A percentile compares a stretch with the other conserved stretches of the same genome.
These are phyloP conservation scores for Clarias magur DNA, from an alignment of 2,113 vertebrate species.

Conservation along the genomic window DNA sequence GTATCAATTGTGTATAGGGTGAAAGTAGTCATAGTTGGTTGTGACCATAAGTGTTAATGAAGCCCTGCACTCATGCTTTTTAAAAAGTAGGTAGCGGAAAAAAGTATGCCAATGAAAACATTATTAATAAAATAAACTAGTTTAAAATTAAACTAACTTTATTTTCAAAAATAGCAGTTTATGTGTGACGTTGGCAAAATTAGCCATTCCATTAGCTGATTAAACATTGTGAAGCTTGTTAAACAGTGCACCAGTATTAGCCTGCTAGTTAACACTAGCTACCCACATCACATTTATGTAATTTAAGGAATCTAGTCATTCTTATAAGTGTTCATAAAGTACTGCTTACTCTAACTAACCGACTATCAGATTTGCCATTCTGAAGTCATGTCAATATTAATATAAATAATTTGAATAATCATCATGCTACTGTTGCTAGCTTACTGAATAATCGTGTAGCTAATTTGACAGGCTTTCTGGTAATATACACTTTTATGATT, in stretches of 20 bases:
- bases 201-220: background rate
- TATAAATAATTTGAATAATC: background rate
- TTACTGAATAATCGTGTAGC: background rate
- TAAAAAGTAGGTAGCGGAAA: too few relatives aligned
- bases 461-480: background rate
- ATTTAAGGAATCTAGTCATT: background rate
- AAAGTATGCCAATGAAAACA: background rate
- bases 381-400: background rate
- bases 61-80: background rate
- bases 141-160: too few relatives aligned
- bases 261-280: background rate
- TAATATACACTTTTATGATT: background rate
- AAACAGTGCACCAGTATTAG: background rate
- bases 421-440: background rate
- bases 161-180: background rate
- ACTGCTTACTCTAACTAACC: background rate
- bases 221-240: too few relatives aligned
- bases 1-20: too few relatives aligned
- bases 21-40: too few relatives aligned
- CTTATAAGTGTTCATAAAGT: background rate
- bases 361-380: background rate
- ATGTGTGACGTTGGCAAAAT: background rate
- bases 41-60: background rate
- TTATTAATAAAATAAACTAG: too few relatives aligned
- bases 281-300: background rate